A percentile compares a stretch with the other conserved stretches of the same genome.
phyloP scores from a whole-genome alignment of 2,888 invertebrate genomes.

The Papilio elwesi region DNA sequence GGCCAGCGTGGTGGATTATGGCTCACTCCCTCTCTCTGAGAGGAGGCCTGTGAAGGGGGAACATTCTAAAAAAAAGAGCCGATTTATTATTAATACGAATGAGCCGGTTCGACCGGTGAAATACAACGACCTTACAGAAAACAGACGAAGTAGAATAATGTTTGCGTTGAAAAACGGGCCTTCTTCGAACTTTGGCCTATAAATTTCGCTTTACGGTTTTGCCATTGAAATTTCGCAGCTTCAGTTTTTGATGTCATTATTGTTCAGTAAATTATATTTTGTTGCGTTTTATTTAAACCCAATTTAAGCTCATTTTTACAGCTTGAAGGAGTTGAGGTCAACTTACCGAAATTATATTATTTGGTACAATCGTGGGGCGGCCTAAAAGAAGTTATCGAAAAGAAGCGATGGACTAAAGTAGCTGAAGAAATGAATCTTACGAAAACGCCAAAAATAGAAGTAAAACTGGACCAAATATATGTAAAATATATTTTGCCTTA shows the following conservation, averaged over 20 bases:
- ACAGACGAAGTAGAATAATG: no score
- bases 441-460: constrained; percentile 90
- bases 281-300: neutral
- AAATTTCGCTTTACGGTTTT: no score
- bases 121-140: no score
- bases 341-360: constrained; percentile 93
- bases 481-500: constrained; percentile 96
- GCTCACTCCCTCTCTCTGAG: no score
- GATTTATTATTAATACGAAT: no score
- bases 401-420: constrained; percentile 94
- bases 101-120: no score
- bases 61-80: no score
- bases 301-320: constrained; percentile 54
- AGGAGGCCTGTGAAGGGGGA: no score
- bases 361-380: constrained; percentile 94
- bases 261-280: neutral
- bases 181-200: no score
- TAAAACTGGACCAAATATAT: constrained; percentile 94
- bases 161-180: no score
- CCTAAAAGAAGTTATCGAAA: constrained; percentile 92
- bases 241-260: neutral
- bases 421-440: constrained; percentile 95
- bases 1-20: no score
- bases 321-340: constrained; percentile 96
- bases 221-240: no score